Evolutionary conservation across 2,113 vertebrate genomes (phyloP).

Genomic region (Taurulus bubalis): DNA sequence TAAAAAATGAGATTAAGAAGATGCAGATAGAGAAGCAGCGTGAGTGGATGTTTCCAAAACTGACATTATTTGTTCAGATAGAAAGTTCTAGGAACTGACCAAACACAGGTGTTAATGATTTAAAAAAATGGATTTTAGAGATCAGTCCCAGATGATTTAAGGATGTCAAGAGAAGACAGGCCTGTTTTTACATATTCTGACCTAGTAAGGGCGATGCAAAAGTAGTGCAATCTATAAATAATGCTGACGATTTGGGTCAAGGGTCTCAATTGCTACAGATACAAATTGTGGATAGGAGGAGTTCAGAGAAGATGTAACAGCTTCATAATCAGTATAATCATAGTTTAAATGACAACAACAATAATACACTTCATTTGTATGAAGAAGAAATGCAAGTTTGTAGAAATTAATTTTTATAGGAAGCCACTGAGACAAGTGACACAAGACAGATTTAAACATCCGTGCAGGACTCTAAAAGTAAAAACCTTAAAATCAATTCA

Average conservation of each 20-base stretch:
- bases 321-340: neutral
- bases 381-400: neutral
- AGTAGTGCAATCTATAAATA: slow-evolving; percentile 60
- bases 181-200: slow-evolving; percentile 44
- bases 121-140: slow-evolving; percentile 5
- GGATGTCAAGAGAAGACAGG: neutral
- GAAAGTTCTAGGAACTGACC: neutral
- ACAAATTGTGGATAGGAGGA: neutral
- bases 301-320: neutral
- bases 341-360: neutral
- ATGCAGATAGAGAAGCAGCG: slow-evolving; percentile 13
- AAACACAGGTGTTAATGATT: neutral
- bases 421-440: neutral
- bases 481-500: neutral
- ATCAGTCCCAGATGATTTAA: neutral
- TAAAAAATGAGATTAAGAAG: slow-evolving; percentile 25
- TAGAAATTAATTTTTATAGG: neutral
- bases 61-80: neutral
- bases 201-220: slow-evolving; percentile 31
- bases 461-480: neutral
- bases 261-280: neutral
- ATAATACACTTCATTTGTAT: neutral
- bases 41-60: neutral
- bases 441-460: neutral
- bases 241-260: slow-evolving; percentile 49